Percentiles rank a stretch among this genome's conserved stretches.
Evolutionary conservation across 2,888 invertebrate species (phyloP).

Genomic region (Herminia tarsipennalis): DNA sequence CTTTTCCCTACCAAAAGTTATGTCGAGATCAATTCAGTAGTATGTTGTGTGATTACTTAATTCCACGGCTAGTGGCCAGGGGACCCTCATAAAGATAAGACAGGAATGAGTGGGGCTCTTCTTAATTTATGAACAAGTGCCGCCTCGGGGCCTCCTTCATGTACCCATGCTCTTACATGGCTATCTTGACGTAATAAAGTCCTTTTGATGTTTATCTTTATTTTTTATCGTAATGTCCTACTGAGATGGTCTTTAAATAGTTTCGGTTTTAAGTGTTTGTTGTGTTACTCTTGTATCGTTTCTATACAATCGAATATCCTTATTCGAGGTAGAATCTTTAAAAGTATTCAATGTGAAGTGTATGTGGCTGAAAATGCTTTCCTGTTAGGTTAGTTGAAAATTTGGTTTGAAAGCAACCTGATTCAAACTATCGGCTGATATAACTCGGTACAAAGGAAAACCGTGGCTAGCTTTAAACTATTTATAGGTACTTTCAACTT

Average conservation of each 20-base stretch:
- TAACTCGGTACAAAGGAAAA: too few species aligned
- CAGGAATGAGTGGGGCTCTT: constrained; percentile 67
- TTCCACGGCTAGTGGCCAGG: constrained; percentile 73
- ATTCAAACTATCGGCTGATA: too few species aligned
- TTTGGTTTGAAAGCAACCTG: too few species aligned
- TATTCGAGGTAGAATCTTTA: too few species aligned
- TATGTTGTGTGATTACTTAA: constrained; percentile 76
- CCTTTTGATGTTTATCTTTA: constrained; percentile 54
- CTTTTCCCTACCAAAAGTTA: constrained; percentile 20
- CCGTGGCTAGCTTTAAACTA: too few species aligned
- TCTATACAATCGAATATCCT: background rate
- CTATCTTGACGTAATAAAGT: constrained; percentile 56
- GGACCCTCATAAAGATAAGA: constrained; percentile 79
- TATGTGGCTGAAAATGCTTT: too few species aligned
- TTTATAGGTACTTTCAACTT: too few species aligned
- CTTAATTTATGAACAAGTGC: constrained; percentile 76
- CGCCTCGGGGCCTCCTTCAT: constrained; percentile 48
- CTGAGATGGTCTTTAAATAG: constrained; percentile 10
- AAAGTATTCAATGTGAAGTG: too few species aligned
- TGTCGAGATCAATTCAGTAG: constrained; percentile 54
- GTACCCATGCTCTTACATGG: constrained; percentile 47
- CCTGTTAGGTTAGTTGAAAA: too few species aligned
- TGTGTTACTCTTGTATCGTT: background rate
- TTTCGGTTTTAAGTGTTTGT: constrained; percentile 24
- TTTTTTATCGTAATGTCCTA: constrained; percentile 44